Evolutionary conservation across 2,113 vertebrate genomes (phyloP).

Genomic region (Panurus biarmicus): DNA sequence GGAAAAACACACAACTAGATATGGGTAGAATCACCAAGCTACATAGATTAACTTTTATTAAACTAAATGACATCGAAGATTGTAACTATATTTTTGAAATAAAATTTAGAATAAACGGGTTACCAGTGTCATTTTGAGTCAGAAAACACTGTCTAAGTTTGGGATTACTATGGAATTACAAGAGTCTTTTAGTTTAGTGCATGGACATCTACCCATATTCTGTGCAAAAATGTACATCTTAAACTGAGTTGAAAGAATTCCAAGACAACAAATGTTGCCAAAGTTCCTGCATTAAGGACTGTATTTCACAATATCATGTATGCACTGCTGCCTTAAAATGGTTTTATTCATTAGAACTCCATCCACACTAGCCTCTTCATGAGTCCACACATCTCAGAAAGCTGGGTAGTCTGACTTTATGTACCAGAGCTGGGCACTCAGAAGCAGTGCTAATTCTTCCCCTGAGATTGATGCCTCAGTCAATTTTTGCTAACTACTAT

Average conservation of each 20-base stretch:
- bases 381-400: neutral
- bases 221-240: neutral
- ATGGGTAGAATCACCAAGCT: neutral
- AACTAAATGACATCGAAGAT: neutral
- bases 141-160: neutral
- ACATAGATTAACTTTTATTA: neutral
- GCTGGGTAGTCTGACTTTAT: neutral
- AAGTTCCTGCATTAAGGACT: neutral
- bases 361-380: neutral
- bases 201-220: neutral
- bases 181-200: neutral
- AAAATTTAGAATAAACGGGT: neutral
- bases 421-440: neutral
- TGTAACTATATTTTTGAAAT: neutral
- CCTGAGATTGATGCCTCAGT: neutral
- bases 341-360: neutral
- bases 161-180: neutral
- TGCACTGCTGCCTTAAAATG: neutral
- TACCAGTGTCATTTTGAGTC: neutral
- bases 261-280: neutral
- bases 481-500: neutral
- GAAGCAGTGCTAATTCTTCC: accelerated
- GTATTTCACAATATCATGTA: neutral
- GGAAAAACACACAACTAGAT: neutral
- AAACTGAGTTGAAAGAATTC: neutral